Evolutionary conservation across 1,140 invertebrate species (phyloP), one percentile per base, ranked within the genome.

Genomic region (Trinorchestia longiramus): DNA sequence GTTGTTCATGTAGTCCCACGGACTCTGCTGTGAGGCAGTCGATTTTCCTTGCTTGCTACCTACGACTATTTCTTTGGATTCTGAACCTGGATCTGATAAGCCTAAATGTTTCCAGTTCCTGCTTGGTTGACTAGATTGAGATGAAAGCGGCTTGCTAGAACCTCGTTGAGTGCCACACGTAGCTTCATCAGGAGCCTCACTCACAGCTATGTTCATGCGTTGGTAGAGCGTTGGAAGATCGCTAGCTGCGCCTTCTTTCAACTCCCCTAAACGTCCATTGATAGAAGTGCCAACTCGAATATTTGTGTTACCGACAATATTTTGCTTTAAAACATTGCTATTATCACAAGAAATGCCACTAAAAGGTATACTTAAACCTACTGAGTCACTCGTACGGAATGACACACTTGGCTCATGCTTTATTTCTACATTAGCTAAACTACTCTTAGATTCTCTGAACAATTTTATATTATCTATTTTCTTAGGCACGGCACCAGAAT

Each of bases 401-500:
- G 92, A 40, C 40, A 45, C 43, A 45, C 43, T 47, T 94, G 92
- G 11, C 11, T 47, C 44, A n/a, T 94, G 19, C 40, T 43, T 94
- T 36, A 94, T 6, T 47, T 94, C 92, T 94, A 94, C 44, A 45
- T 94, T 47, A 47, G 43, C 43, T 94, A 45, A 94, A 47, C 44
- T 94, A 45, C 92, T 43, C 43, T 90, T 43, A 94, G 44, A 94
- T 47, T 94, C 92, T 94, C 44, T 94, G 43, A 94, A 94, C 40
- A 47, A 45, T 43, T 94, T 94, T 47, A 47, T 94, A 47, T 94
- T 94, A 94, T 94, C 92, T 94, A 94, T 94, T 45, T 94, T 94
- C 92, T 94, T 94, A 45, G 92, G 92, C 43, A 94, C 92, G 44
- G 92, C 92, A 94, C 92, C 92, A 45, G 92, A 94, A 45, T 45